Evolutionary conservation across 2,888 invertebrate species (phyloP).

Genomic region (Meta bourneti): DNA sequence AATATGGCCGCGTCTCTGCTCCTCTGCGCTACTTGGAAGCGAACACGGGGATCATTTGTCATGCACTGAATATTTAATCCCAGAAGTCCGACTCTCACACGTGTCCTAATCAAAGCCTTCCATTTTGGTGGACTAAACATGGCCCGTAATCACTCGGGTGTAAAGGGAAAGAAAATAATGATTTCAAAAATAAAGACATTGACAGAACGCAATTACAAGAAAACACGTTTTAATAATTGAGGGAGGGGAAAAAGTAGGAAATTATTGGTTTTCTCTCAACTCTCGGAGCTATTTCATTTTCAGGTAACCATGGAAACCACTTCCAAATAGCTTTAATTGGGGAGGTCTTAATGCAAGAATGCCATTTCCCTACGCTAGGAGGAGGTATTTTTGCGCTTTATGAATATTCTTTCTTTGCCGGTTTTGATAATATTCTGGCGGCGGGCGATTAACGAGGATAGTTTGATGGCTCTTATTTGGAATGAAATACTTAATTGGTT

Average conservation of each 20-base stretch:
- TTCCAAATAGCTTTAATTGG: conserved; percentile 56
- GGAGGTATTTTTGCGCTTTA: conserved; percentile 26
- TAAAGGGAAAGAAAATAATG: conserved; percentile 32
- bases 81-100: conserved; percentile 25
- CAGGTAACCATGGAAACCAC: conserved; percentile 30
- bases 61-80: conserved; percentile 47
- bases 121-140: conserved; percentile 1
- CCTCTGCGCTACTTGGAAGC: conserved; percentile 23
- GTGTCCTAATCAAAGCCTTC: conserved; percentile 36
- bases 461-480: conserved; percentile 22
- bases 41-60: conserved; percentile 34
- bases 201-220: conserved; percentile 55
- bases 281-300: conserved; percentile 42
- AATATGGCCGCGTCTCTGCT: conserved; percentile 4
- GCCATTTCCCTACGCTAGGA: conserved; percentile 1
- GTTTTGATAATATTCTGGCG: conserved; percentile 23
- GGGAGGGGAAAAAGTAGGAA: conserved; percentile 29
- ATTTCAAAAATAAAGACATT: conserved; percentile 59
- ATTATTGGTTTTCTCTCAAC: conserved; percentile 60
- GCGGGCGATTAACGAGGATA: conserved; percentile 13
- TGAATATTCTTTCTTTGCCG: conserved; percentile 7
- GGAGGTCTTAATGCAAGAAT: conserved; percentile 39
- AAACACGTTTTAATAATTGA: conserved; percentile 64
- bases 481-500: conserved; percentile 39
- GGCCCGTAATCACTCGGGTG: conserved; percentile 11